Evolutionary conservation across 2,888 invertebrate species (phyloP).

Genomic region (Formica aserva): DNA sequence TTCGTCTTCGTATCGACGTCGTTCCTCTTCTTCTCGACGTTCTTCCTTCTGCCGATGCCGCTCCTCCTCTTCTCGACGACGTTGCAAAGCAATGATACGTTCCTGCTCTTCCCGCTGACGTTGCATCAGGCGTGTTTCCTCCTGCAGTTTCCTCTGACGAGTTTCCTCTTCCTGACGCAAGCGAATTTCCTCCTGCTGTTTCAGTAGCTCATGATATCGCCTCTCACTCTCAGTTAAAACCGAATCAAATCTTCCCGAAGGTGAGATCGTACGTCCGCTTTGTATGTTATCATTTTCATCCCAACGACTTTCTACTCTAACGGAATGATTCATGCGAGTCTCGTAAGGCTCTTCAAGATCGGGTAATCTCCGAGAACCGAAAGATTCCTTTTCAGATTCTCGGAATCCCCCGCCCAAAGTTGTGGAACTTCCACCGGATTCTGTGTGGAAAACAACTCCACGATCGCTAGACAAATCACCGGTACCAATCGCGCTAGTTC

Average conservation of each 20-base stretch:
- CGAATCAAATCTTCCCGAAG: slow-evolving; percentile 6
- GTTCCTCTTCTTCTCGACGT: slow-evolving; percentile 43
- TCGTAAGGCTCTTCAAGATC: slow-evolving; percentile 26
- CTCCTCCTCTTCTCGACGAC: slow-evolving; percentile 64
- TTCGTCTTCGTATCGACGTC: slow-evolving; percentile 62
- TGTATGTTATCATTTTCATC: slow-evolving; percentile 29
- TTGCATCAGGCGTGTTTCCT: slow-evolving; percentile 59
- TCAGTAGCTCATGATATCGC: slow-evolving; percentile 54
- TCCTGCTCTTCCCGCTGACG: slow-evolving; percentile 60
- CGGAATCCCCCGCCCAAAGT: slow-evolving; percentile 60
- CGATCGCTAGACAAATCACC: slow-evolving; percentile 48
- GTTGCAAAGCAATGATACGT: slow-evolving; percentile 30
- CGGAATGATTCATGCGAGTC: slow-evolving; percentile 45
- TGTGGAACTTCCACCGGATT: slow-evolving; percentile 59
- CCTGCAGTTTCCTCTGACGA: slow-evolving; percentile 33
- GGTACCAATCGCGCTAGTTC: slow-evolving; percentile 48
- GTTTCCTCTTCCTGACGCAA: slow-evolving; percentile 61
- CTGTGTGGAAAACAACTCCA: slow-evolving; percentile 66
- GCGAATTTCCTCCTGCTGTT: slow-evolving; percentile 61
- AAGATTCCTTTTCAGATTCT: slow-evolving; percentile 51
- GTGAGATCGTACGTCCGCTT: slow-evolving; percentile 17
- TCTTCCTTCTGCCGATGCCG: slow-evolving; percentile 63
- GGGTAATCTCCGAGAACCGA: slow-evolving; percentile 46
- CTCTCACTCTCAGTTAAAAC: slow-evolving; percentile 43
- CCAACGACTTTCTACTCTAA: slow-evolving; percentile 59